Evolutionary conservation across 2,797 vertebrate genomes (phyloP).

Genomic region (Orientallactaga sibirica): DNA sequence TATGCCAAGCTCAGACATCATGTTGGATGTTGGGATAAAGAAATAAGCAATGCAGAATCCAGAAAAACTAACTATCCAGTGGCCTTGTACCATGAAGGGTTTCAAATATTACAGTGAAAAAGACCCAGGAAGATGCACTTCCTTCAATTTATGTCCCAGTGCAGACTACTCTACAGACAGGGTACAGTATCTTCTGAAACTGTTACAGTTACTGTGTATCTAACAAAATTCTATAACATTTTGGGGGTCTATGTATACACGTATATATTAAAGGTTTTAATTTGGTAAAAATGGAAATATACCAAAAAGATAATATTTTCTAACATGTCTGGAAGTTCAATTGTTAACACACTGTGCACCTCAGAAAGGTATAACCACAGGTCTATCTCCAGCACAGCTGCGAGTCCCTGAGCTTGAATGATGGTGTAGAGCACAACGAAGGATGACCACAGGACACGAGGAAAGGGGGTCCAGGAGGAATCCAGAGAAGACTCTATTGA

Average conservation of each 20-base stretch:
- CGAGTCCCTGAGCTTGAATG: background rate
- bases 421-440: background rate
- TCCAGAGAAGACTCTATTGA: slow-evolving; percentile 1
- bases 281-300: slow-evolving; percentile 38
- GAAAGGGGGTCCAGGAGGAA: background rate
- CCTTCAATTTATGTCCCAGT: slow-evolving; percentile 1
- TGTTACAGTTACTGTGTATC: background rate
- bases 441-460: background rate
- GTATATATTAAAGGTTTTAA: background rate
- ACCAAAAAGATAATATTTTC: background rate
- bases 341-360: slow-evolving; percentile 22
- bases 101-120: slow-evolving; percentile 23
- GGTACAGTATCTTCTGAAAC: background rate
- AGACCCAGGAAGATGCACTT: background rate
- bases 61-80: background rate
- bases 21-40: background rate
- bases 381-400: background rate
- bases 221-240: slow-evolving; percentile 21
- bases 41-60: slow-evolving; percentile 33
- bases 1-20: background rate
- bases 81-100: background rate
- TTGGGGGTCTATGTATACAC: background rate
- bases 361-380: background rate
- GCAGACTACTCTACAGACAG: background rate
- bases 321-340: background rate